phyloP scores from a whole-genome alignment of 1,140 invertebrate species.

The Mya arenaria region DNA sequence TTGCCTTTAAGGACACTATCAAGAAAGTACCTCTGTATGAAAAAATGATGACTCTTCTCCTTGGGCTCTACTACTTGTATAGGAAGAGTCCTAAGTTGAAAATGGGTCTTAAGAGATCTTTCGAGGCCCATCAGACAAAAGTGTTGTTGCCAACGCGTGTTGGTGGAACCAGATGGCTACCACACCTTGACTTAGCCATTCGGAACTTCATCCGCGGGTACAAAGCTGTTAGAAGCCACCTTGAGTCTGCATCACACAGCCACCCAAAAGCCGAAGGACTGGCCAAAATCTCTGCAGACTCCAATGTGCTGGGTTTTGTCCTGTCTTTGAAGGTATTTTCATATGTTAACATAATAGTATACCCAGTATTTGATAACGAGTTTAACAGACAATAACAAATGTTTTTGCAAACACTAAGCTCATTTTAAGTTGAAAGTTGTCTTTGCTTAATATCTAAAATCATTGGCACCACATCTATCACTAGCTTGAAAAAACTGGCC shows the following conservation, averaged over 20 bases:
- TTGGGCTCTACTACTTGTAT: slow-evolving; percentile 33
- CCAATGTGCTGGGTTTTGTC: background rate
- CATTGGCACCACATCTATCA: slow-evolving; percentile 19
- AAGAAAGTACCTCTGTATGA: slow-evolving; percentile 24
- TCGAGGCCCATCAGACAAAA: background rate
- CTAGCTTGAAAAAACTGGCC: slow-evolving; percentile 32
- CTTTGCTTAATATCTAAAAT: slow-evolving; percentile 15
- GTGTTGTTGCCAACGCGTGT: slow-evolving; percentile 22
- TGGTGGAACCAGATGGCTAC: slow-evolving; percentile 27
- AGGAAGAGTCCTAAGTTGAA: slow-evolving; percentile 23
- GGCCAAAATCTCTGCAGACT: slow-evolving; percentile 1
- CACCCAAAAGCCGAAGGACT: slow-evolving; percentile 22
- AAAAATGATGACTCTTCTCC: slow-evolving; percentile 25
- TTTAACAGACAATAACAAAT: no score
- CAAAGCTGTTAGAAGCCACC: slow-evolving; percentile 15
- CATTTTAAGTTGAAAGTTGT: no score
- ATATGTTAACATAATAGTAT: background rate
- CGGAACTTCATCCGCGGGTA: slow-evolving; percentile 2
- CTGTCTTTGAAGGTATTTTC: slow-evolving; percentile 18
- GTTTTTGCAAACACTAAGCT: no score
- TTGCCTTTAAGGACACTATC: slow-evolving; percentile 41
- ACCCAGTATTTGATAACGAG: no score
- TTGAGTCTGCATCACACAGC: slow-evolving; percentile 6
- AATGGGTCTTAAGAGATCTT: slow-evolving; percentile 16
- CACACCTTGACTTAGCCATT: background rate